A percentile compares a stretch with the other conserved stretches of the same genome.
These are phyloP conservation scores for Lordiphosa fenestrarum DNA, from an alignment of 2,888 invertebrate species.

Conservation along the genomic window DNA sequence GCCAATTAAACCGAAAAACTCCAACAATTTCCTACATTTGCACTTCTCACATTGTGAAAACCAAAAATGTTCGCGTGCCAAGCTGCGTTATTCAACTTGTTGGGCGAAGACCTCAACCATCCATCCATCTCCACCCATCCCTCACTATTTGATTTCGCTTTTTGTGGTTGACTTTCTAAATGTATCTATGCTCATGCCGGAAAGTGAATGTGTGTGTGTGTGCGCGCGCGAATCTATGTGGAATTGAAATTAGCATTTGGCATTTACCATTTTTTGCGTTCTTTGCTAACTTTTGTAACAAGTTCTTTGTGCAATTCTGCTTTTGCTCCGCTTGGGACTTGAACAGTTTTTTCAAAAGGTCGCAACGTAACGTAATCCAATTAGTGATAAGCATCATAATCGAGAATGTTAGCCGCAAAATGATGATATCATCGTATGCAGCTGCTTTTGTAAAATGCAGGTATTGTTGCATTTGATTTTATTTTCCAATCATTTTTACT, in stretches of 20 bases:
- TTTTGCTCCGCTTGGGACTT: conserved; percentile 15
- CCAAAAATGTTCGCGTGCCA: conserved; percentile 53
- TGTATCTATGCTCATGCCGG: conserved; percentile 14
- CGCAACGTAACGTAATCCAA: conserved; percentile 60
- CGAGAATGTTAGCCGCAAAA: conserved; percentile 23
- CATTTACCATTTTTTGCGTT: conserved; percentile 47
- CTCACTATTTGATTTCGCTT: conserved; percentile 46
- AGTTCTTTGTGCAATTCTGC: conserved; percentile 19
- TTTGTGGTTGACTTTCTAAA: conserved; percentile 32
- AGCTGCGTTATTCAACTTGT: conserved; percentile 54
- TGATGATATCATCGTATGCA: conserved; percentile 13
- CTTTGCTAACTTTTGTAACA: conserved; percentile 29
- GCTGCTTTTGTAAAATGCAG: background rate
- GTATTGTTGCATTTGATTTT: too few relatives aligned
- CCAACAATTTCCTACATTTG: conserved; percentile 67
- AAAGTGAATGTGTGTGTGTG: conserved; percentile 39
- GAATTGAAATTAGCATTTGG: conserved; percentile 64
- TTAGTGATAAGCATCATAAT: conserved; percentile 61
- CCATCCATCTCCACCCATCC: conserved; percentile 1
- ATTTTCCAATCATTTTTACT: too few relatives aligned
- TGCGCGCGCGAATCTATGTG: conserved; percentile 31
- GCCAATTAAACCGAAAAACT: conserved; percentile 63
- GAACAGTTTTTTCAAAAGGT: conserved; percentile 44
- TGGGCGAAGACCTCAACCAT: conserved; percentile 34
- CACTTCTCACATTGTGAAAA: conserved; percentile 50